phyloP scores from a whole-genome alignment of 2,113 vertebrate genomes.

The Rostratula benghalensis region DNA sequence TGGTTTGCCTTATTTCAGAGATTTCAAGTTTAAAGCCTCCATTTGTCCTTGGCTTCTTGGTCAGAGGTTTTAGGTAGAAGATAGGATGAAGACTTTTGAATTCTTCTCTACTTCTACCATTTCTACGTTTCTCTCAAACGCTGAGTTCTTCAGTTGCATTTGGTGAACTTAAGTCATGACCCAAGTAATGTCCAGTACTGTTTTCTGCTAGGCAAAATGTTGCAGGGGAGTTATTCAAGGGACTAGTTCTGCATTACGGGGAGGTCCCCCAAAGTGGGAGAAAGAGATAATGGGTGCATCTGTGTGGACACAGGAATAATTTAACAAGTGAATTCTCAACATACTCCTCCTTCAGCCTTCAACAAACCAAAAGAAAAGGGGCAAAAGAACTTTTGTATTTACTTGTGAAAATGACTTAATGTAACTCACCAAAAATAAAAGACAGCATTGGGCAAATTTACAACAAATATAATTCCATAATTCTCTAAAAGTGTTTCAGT shows the following conservation, averaged over 20 bases:
- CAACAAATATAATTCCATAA: background rate
- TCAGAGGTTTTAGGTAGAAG: background rate
- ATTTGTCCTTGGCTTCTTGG: background rate
- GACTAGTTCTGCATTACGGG: background rate
- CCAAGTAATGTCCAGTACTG: background rate
- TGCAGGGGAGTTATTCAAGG: background rate
- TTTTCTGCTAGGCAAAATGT: background rate
- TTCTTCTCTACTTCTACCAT: background rate
- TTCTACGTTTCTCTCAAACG: background rate
- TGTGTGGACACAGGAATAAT: background rate
- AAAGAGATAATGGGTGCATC: background rate
- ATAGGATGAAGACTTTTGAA: background rate
- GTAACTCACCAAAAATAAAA: background rate
- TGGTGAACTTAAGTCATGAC: background rate
- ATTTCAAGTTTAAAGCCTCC: background rate
- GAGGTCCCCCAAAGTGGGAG: background rate
- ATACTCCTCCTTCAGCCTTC: background rate
- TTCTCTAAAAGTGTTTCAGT: background rate
- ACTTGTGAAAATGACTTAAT: background rate
- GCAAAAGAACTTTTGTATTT: background rate
- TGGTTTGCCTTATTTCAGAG: background rate
- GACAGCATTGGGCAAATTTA: background rate
- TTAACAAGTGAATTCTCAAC: background rate
- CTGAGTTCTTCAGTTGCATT: background rate
- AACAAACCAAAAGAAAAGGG: background rate